These are phyloP conservation scores for Siphlonurus alternatus DNA, from an alignment of 2,888 invertebrate species.

Conservation along the genomic window DNA sequence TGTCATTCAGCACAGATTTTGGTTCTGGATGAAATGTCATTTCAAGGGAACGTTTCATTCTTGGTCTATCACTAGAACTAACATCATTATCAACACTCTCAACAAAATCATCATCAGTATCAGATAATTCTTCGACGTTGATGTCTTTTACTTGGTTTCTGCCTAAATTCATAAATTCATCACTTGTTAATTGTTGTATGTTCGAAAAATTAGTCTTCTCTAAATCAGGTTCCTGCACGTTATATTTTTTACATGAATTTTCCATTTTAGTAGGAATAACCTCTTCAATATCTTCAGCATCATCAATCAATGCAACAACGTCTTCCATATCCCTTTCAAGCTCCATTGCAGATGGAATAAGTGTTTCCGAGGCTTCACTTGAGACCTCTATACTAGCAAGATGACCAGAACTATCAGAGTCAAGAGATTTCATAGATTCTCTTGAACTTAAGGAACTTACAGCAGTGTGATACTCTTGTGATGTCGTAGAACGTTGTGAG, in stretches of 20 bases:
- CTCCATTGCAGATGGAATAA: conserved; percentile 79
- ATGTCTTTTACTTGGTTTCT: conserved; percentile 14
- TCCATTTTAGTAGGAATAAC: too few species aligned
- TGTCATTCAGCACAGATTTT: conserved; percentile 27
- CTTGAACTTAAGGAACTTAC: conserved; percentile 74
- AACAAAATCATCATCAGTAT: conserved; percentile 22
- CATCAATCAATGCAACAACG: conserved; percentile 20
- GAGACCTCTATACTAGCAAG: conserved; percentile 70
- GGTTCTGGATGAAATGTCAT: conserved; percentile 63
- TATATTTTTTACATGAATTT: too few species aligned
- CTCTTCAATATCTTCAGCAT: conserved; percentile 12
- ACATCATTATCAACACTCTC: background rate
- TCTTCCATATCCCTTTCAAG: conserved; percentile 54
- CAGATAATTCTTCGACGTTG: conserved; percentile 21
- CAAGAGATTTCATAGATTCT: conserved; percentile 78
- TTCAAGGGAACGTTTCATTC: conserved; percentile 78
- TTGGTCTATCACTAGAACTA: conserved; percentile 26
- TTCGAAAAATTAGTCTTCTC: too few species aligned
- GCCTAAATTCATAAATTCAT: too few species aligned
- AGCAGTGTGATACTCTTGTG: conserved; percentile 75
- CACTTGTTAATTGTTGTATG: too few species aligned
- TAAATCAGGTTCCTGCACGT: too few species aligned
- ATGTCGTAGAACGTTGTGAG: conserved; percentile 55
- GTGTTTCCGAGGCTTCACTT: conserved; percentile 82
- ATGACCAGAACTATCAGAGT: conserved; percentile 78